Conservation (phyloP, 2,888 invertebrate species). For the Chaitophorus viminalis region DNA sequence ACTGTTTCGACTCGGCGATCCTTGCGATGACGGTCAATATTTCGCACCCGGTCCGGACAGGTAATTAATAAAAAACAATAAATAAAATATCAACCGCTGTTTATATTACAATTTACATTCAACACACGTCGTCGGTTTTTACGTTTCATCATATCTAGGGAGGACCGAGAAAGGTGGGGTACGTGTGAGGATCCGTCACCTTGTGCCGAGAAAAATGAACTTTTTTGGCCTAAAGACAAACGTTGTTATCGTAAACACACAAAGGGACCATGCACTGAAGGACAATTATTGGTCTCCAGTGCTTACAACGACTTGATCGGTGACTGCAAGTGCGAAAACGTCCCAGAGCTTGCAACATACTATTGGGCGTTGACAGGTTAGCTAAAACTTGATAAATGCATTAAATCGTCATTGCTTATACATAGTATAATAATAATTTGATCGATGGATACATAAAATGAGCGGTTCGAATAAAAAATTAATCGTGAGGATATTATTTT, state of each 20-base stretch:
- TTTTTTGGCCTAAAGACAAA: slow-evolving; percentile 82
- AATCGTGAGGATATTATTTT: neutral
- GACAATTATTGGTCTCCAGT: slow-evolving; percentile 63
- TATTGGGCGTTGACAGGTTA: slow-evolving; percentile 71
- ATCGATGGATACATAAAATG: neutral
- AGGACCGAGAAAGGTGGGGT: slow-evolving; percentile 74
- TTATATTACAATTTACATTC: neutral
- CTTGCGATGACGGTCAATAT: slow-evolving; percentile 78
- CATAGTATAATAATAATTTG: neutral
- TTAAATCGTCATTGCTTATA: neutral
- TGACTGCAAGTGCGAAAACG: slow-evolving; percentile 73
- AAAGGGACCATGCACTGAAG: slow-evolving; percentile 67
- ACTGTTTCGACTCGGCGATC: slow-evolving; percentile 74
- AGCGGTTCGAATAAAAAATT: neutral
- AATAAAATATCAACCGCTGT: neutral
- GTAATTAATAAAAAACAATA: slow-evolving; percentile 41
- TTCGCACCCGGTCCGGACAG: slow-evolving; percentile 75
- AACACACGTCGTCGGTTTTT: neutral
- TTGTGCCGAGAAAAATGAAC: slow-evolving; percentile 74
- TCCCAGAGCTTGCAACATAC: slow-evolving; percentile 70
- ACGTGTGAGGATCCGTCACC: slow-evolving; percentile 76
- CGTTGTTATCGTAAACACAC: slow-evolving; percentile 79
- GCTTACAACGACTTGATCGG: slow-evolving; percentile 71
- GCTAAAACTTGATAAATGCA: slow-evolving; percentile 57
- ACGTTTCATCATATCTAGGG: slow-evolving; percentile 67